phyloP scores from a whole-genome alignment of 1,140 invertebrate species.

The Drosophila nebulosa region DNA sequence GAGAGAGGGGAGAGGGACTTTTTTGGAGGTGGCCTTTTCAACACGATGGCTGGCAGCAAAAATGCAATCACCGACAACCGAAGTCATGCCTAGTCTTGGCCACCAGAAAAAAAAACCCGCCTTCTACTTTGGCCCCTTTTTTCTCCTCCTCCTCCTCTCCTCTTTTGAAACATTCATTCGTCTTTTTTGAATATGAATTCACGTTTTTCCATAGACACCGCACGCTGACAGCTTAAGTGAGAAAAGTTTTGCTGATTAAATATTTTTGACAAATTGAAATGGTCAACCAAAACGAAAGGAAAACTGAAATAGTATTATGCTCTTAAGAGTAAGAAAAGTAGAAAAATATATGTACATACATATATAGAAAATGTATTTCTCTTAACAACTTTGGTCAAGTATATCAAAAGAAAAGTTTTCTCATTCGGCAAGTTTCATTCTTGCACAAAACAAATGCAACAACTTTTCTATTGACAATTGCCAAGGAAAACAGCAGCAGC shows the following conservation, averaged over 20 bases:
- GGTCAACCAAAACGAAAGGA: constrained; percentile 23
- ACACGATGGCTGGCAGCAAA: background rate
- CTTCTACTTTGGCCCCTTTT: background rate
- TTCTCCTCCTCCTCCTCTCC: too few relatives aligned
- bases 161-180: background rate
- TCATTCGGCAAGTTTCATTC: constrained; percentile 29
- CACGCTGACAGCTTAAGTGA: constrained; percentile 70
- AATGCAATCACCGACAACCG: constrained; percentile 12
- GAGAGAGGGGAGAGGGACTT: constrained; percentile 16
- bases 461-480: constrained; percentile 72
- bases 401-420: constrained; percentile 41
- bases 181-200: constrained; percentile 24
- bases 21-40: constrained; percentile 35
- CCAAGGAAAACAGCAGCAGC: constrained; percentile 50
- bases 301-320: background rate
- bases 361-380: background rate
- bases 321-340: background rate
- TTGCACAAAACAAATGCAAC: constrained; percentile 22
- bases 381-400: background rate
- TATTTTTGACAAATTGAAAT: constrained; percentile 65
- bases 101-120: background rate
- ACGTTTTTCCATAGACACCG: constrained; percentile 46
- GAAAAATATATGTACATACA: background rate
- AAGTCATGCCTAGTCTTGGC: constrained; percentile 9
- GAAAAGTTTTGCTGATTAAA: constrained; percentile 77